Conservation (phyloP, 2,888 invertebrate genomes). For the Harpagoxenus sublaevis region DNA sequence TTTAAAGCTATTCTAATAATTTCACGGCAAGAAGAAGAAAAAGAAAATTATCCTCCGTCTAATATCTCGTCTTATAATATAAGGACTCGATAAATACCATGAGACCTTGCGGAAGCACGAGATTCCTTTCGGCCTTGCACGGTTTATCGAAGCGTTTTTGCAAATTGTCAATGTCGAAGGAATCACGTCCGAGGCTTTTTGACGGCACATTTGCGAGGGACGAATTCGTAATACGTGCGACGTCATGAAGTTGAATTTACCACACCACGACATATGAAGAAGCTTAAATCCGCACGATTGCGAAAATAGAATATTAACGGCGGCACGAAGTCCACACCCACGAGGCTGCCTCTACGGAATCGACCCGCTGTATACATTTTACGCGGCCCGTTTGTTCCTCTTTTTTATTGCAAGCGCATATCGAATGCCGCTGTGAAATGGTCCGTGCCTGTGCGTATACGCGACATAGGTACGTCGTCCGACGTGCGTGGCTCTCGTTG, state of each 20-base stretch:
- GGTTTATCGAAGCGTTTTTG: constrained; percentile 3
- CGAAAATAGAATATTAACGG: constrained; percentile 69
- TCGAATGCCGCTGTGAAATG: constrained; percentile 65
- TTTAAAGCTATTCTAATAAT: constrained; percentile 2
- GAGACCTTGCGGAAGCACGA: neutral
- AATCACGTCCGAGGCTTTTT: constrained; percentile 51
- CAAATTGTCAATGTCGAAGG: constrained; percentile 5
- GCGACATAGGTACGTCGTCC: too few relatives aligned
- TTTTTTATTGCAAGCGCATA: constrained; percentile 73
- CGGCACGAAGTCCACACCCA: constrained; percentile 58
- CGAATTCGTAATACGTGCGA: constrained; percentile 18
- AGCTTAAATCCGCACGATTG: constrained; percentile 60
- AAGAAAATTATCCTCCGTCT: neutral
- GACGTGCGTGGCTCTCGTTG: neutral
- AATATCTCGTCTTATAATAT: neutral
- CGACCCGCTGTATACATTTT: constrained; percentile 61
- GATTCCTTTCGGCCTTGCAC: neutral
- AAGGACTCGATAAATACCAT: neutral
- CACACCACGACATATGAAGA: constrained; percentile 37
- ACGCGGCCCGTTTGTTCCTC: constrained; percentile 66
- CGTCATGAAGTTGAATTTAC: constrained; percentile 36
- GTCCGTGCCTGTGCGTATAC: constrained; percentile 52
- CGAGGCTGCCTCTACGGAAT: constrained; percentile 36
- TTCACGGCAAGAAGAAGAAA: neutral
- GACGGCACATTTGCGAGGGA: constrained; percentile 64